Evolutionary conservation across 2,888 invertebrate genomes (phyloP), one percentile per base, ranked within the genome.

Genomic region (Anaspis maculata): DNA sequence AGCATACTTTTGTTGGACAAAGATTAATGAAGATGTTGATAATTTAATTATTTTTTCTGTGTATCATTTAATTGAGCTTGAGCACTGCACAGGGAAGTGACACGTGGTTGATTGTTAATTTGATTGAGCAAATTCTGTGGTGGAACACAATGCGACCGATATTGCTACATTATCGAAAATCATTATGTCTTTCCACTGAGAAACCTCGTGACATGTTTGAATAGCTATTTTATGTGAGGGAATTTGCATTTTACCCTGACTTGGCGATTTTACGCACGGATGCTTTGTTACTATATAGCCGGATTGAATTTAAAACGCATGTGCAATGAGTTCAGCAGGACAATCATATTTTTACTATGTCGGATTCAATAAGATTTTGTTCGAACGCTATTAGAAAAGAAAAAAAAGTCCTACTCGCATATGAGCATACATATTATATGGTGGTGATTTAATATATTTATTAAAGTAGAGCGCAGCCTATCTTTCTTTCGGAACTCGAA

Each of bases 201-300:
- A 30, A 39, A 35, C 30, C 35, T 32, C 30, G 32, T 35, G 39
- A 35, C 39, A 35, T 39, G 39, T 39, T 35, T 41, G 38, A 38
- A 41, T 38, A 32, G 38, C 35, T 35, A 35, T 35, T 41, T 41
- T 41, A 38, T 41, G 37, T 38, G 38, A 38, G 32, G 32, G 38
- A 41, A 38, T 41, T 41, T 41, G 35, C 41, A 41, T 41, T 38
- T 41, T 38, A 25, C 25, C 31, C 37, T 41, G 41, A 37, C 41
- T 37, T 34, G 37, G 30, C 37, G 32, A 38, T 41, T 41, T 41
- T 38, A 41, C 33, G 31, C 41, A 32, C 33, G 34, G 39, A 24
- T 32, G 39, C 19, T 32, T 35, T 35, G 32, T 39, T 39, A 39
- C 34, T 31, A 34, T 6, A 19, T 21, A 31, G 28, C 28, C 25